Evolutionary conservation across 2,113 vertebrate species (phyloP).

Genomic region (Ciconia boyciana): DNA sequence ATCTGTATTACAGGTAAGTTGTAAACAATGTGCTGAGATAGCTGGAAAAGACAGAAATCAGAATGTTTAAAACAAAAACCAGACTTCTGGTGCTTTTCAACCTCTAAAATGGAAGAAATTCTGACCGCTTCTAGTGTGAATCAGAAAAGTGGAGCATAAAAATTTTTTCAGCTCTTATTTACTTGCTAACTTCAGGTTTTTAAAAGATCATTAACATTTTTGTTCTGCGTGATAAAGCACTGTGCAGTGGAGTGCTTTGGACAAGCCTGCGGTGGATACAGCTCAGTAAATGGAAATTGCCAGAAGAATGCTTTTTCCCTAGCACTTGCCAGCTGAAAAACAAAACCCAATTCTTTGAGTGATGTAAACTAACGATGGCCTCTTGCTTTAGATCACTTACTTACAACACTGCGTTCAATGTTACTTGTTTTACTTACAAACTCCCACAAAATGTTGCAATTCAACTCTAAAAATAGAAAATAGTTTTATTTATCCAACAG

Average conservation of each 20-base stretch:
- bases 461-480: background rate
- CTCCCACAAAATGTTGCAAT: background rate
- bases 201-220: background rate
- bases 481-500: background rate
- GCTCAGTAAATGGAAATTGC: background rate
- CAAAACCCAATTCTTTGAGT: background rate
- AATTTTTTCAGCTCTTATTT: background rate
- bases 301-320: background rate
- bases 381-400: background rate
- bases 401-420: background rate
- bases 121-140: background rate
- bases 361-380: background rate
- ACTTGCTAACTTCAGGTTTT: background rate
- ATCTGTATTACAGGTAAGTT: too few species aligned
- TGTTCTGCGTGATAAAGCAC: background rate
- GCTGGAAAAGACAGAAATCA: background rate
- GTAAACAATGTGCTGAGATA: background rate
- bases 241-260: background rate
- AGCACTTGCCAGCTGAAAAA: background rate
- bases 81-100: background rate
- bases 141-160: background rate
- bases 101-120: background rate
- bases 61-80: background rate
- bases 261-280: background rate
- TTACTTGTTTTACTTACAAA: background rate